Conservation (phyloP, 1,140 invertebrate genomes). For the Eueides isabella region DNA sequence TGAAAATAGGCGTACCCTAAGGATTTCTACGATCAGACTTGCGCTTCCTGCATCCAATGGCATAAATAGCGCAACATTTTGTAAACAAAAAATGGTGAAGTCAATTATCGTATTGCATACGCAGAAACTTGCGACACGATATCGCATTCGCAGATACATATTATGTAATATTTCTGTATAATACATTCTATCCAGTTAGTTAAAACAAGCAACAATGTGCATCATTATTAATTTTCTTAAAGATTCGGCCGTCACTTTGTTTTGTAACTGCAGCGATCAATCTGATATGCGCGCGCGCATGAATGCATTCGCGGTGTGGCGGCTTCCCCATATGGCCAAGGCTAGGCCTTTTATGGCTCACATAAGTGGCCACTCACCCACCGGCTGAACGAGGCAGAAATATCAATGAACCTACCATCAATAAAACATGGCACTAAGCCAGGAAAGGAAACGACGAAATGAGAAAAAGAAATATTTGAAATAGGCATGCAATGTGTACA, state of each 20-base stretch:
- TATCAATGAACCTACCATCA: constrained; percentile 81
- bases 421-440: constrained; percentile 80
- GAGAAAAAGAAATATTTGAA: constrained; percentile 81
- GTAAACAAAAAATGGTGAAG: too few relatives aligned
- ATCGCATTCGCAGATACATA: background rate
- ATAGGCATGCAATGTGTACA: constrained; percentile 73
- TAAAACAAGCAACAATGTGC: constrained; percentile 39
- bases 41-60: too few relatives aligned
- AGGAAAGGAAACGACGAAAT: constrained; percentile 79
- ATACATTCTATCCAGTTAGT: constrained; percentile 36
- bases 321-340: constrained; percentile 80
- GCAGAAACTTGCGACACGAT: background rate
- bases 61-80: too few relatives aligned
- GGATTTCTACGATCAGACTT: too few relatives aligned
- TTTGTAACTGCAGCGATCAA: constrained; percentile 64
- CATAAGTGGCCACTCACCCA: constrained; percentile 81
- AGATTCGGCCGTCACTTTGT: constrained; percentile 70
- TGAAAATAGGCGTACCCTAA: too few relatives aligned
- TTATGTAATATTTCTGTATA: background rate
- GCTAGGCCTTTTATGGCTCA: constrained; percentile 78
- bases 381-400: constrained; percentile 78
- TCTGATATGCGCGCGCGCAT: constrained; percentile 76
- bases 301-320: constrained; percentile 75
- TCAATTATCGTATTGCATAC: background rate
- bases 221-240: constrained; percentile 46